Evolutionary conservation across 2,888 invertebrate genomes (phyloP), one percentile per base, ranked within the genome.

Genomic region (Neria commutata): DNA sequence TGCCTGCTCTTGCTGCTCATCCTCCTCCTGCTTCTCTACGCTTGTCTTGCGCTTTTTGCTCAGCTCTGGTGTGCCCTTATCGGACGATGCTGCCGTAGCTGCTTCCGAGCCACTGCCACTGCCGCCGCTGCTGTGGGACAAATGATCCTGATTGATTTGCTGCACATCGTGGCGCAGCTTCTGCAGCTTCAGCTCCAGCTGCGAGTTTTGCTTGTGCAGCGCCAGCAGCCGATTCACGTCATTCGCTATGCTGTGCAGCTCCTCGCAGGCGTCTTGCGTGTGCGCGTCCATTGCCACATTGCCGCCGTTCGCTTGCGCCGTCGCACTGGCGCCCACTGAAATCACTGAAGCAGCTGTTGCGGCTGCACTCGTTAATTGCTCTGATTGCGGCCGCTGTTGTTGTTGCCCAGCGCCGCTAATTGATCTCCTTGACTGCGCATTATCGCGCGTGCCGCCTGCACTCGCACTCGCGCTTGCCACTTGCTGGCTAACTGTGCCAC

Each of bases 61-160:
- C n/a, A 19, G 17, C 56, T 48, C 25, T 56, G 33, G 56, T 51
- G 51, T 56, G 54, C 52, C 19, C 17, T 14, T 45, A 29, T 51
- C n/a, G 10, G 34, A n/a, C n/a, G n/a, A n/a, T n/a, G n/a, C n/a
- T n/a, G n/a, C n/a, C 17, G 45, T 10, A 8, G 45, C 17, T n/a
- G 17, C 17, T 11, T n/a, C 45, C 8, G 45, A 8, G n/a, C 11
- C 50, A 4, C 46, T 16, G 5, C 23, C 25, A 23, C 21, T n/a
- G 23, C 34, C 10, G 2, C 23, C 6, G 40, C 23, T 21, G 17
- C 8, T 24, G 4, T 48, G 23, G 10, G 51, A 21, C 56, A 79
- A 67, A 67, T 77, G 77, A 70, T 79, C 78, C 71, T 79, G 74
- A 74, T 79, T 79, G 67, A 79, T 79, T 71, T 78, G 74, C 49